These are phyloP conservation scores for Myiozetetes cayanensis DNA, from an alignment of 2,113 vertebrate genomes.

Conservation along the genomic window DNA sequence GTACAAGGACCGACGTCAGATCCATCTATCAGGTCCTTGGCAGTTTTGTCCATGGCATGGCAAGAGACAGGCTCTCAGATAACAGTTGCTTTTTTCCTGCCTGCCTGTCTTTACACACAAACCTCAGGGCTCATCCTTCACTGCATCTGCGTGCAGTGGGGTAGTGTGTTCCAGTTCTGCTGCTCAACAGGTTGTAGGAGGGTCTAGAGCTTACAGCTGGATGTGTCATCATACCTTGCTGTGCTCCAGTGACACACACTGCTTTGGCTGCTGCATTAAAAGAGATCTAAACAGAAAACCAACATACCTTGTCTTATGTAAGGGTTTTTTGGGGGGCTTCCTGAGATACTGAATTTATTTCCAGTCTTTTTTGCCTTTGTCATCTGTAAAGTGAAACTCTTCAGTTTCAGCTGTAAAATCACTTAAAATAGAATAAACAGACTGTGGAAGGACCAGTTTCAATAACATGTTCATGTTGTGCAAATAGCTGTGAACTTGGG, in stretches of 20 bases:
- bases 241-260: neutral
- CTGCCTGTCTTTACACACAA: neutral
- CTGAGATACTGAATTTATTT: neutral
- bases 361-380: neutral
- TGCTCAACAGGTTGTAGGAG: neutral
- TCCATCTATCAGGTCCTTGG: neutral
- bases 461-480: neutral
- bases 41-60: neutral
- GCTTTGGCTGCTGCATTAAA: neutral
- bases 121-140: neutral
- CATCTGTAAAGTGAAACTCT: neutral
- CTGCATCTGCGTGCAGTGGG: neutral
- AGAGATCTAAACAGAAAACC: neutral
- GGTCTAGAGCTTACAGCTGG: neutral
- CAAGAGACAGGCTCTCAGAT: neutral
- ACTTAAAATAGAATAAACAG: neutral
- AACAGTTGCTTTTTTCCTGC: neutral
- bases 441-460: neutral
- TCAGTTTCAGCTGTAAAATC: neutral
- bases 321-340: rapidly evolving
- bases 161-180: neutral
- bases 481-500: neutral
- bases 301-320: neutral
- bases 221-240: neutral
- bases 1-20: neutral